These are phyloP conservation scores for Cephonodes hylas DNA, from an alignment of 2,888 invertebrate species.

Conservation along the genomic window DNA sequence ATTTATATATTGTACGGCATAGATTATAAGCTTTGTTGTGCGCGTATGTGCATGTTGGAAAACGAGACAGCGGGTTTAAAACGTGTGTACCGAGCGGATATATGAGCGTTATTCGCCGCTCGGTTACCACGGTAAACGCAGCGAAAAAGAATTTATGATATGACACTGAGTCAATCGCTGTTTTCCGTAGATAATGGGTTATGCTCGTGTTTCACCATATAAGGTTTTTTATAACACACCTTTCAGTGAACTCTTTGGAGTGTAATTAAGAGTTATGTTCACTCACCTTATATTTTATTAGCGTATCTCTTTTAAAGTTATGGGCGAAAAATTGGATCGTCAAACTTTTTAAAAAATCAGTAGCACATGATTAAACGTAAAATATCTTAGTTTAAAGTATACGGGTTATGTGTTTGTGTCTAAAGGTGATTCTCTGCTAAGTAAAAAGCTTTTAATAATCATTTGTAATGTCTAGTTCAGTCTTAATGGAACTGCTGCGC, in stretches of 20 bases:
- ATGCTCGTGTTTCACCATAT: no score
- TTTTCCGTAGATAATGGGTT: not conserved
- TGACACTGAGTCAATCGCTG: not conserved
- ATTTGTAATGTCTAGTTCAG: not conserved
- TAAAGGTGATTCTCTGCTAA: no score
- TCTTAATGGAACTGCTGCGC: not conserved
- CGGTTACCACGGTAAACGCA: not conserved
- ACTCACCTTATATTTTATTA: no score
- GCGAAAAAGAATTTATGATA: not conserved
- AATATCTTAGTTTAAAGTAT: no score
- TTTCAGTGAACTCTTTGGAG: no score
- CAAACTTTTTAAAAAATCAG: no score
- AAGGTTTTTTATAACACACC: no score
- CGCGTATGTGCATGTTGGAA: not conserved
- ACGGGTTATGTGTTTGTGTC: no score
- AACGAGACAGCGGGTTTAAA: not conserved
- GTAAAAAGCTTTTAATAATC: not conserved
- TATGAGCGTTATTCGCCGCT: not conserved
- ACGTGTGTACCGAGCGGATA: not conserved
- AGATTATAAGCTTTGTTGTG: slow-evolving; percentile 9
- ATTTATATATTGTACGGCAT: not conserved
- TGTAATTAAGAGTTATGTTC: no score
- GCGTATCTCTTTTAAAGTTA: no score
- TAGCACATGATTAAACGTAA: no score
- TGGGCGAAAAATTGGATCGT: no score